Evolutionary conservation across 2,113 vertebrate genomes (phyloP), one percentile per base, ranked within the genome.

Genomic region (Tetraodon nigroviridis): DNA sequence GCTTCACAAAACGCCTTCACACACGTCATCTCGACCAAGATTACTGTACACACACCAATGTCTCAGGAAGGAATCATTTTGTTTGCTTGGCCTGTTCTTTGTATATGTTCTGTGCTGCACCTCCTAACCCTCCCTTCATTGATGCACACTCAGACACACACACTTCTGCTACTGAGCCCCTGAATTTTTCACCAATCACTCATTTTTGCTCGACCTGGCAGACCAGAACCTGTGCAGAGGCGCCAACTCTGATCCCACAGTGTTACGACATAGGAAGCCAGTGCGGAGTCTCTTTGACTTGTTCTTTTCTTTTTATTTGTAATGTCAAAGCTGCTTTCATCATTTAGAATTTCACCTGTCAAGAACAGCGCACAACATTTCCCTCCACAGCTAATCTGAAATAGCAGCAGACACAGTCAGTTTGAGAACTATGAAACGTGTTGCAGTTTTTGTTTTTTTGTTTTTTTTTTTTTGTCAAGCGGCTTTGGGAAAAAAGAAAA

Each of bases 31-130:
- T 42, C 69, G 73, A 83, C 80, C 81, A 71, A 73, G 71, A 20
- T 85, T 84, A 85, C 86, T 89, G 86, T 87, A 86, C 67, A 76
- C 78, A 77, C 65, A 64, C 83, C 84, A 80, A 89, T 78, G 87
- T 89, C 87, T 89, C 87, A 87, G 87, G 87, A 89, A 89, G 86
- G 83, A 89, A 89, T 87, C 84, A 86, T 86, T 83, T 73, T 83
- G 80, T 86, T 80, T 89, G 80, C 85, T 86, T 77, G 75, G 84
- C 83, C 82, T 83, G 71, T 82, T 80, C 70, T 79, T 77, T 78
- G 79, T 84, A 65, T 67, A 58, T 83, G 73, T 85, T 75, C 71
- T 80, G 82, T 85, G 65, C 78, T 85, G 84, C 81, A 80, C 71
- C 50, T 69, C 75, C 20, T 21, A 49, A 55, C 48, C 68, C 68